Evolutionary conservation across 2,888 invertebrate species (phyloP), one percentile per base, ranked within the genome.

Genomic region (Synanthedon andrenaeformis): DNA sequence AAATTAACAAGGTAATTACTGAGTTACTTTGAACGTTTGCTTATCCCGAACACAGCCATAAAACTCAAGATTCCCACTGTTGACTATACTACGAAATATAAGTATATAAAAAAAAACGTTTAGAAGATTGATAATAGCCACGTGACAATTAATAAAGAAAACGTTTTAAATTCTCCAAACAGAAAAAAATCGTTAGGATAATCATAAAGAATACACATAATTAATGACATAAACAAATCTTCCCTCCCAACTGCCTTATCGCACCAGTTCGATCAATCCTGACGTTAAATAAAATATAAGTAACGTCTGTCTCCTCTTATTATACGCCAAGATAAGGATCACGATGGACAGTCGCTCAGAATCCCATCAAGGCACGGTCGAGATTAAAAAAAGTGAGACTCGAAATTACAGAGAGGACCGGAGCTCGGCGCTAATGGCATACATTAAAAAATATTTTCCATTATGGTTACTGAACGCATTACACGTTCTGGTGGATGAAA

Each of bases 221-320:
- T 79, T 79, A 81, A 84, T 82, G 78, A 77, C 67, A 74, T 67
- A 83, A 84, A 84, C 82, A 82, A 84, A 86, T 80, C 77, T 78
- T 68, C 65, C 72, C 64, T 73, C 70, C 67, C 65, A 66, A 65
- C 64, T 53, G 64, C 66, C 71, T 84, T 86, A 86, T 86, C 86
- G 63, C 59, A 67, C 67, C 75, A 78, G 69, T 79, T 83, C 76
- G 82, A 87, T 87, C 87, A 79, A 73, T 71, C 74, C 74, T 78
- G 84, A 83, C 78, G 72, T 84, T 82, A 80, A 83, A 85, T 85
- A 84, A 86, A 85, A 84, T 86, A 81, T 86, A 86, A 83, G 82
- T 79, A 75, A 84, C 76, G 83, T 85, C 83, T 82, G 84, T 85
- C 84, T 83, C 79, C 78, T 83, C 80, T 82, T 86, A 85, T 86